These are phyloP conservation scores for Pangasianodon gigas DNA, from an alignment of 2,113 vertebrate genomes.

Conservation along the genomic window DNA sequence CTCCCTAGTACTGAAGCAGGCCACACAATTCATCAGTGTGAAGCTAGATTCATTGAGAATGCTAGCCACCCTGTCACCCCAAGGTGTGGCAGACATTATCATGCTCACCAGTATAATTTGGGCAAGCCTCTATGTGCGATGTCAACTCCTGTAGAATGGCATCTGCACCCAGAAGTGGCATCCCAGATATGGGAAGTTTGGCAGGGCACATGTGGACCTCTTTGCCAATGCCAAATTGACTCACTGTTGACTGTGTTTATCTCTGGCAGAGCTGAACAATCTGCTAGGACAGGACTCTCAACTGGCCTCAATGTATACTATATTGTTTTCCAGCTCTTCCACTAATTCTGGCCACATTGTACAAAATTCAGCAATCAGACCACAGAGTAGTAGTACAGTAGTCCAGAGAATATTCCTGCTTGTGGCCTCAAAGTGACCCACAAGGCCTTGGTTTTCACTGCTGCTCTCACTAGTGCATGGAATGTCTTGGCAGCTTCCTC, in stretches of 20 bases:
- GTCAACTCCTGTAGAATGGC: background rate
- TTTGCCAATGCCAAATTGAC: background rate
- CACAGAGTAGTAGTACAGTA: background rate
- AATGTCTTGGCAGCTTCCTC: background rate
- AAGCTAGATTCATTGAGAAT: background rate
- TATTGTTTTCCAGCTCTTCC: background rate
- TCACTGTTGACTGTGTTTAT: constrained; percentile 1
- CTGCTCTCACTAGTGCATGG: background rate
- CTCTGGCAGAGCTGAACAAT: background rate
- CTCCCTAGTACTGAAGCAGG: background rate
- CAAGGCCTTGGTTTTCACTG: background rate
- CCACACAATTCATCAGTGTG: background rate
- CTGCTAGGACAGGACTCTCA: background rate
- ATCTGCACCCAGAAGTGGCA: background rate
- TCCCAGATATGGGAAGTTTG: background rate
- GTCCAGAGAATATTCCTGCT: background rate
- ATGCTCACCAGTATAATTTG: background rate
- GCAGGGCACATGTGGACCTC: background rate
- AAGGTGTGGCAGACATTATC: background rate
- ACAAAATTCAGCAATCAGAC: background rate
- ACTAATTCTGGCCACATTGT: background rate
- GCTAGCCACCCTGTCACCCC: background rate
- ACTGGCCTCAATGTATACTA: background rate
- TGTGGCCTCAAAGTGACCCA: background rate
- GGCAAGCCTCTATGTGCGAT: background rate